Percentiles rank a stretch among this genome's conserved stretches.
phyloP scores from a whole-genome alignment of 2,797 vertebrate species.

The Sciurus vulgaris region DNA sequence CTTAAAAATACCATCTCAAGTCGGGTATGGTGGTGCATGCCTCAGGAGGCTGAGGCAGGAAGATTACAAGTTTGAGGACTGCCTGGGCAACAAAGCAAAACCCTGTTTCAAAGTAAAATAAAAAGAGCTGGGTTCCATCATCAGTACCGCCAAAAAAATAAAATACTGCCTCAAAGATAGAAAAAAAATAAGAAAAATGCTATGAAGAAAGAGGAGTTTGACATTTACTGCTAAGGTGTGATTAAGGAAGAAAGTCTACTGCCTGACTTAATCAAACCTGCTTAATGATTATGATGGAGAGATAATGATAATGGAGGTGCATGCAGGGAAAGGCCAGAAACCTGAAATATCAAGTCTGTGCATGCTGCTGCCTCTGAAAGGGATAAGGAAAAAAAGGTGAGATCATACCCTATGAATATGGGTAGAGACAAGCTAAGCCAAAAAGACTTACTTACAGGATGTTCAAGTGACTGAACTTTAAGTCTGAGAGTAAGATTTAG shows the following conservation, averaged over 20 bases:
- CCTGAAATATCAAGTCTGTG: slow-evolving; percentile 63
- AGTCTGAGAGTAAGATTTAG: not conserved
- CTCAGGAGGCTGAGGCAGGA: not conserved
- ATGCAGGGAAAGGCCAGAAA: not conserved
- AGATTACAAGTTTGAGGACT: not conserved
- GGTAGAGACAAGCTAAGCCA: not conserved
- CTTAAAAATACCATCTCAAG: not conserved
- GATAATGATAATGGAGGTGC: not conserved
- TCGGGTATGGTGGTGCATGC: not conserved
- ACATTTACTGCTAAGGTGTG: not conserved
- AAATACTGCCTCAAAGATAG: slow-evolving; percentile 7
- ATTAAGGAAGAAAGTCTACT: not conserved
- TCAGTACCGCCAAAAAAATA: not conserved
- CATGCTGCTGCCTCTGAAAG: slow-evolving; percentile 26
- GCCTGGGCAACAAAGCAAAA: not conserved
- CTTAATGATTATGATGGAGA: not conserved
- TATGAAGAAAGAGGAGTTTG: not conserved
- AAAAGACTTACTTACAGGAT: not conserved
- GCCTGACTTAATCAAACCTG: slow-evolving; percentile 10
- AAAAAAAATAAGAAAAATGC: not conserved
- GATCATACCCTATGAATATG: not conserved
- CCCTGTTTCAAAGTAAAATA: not conserved
- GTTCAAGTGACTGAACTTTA: slow-evolving; percentile 1
- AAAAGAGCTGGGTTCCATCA: not conserved
- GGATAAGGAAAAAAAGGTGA: not conserved